Evolutionary conservation across 2,888 invertebrate genomes (phyloP), one percentile per base, ranked within the genome.

Genomic region (Rapana venosa): DNA sequence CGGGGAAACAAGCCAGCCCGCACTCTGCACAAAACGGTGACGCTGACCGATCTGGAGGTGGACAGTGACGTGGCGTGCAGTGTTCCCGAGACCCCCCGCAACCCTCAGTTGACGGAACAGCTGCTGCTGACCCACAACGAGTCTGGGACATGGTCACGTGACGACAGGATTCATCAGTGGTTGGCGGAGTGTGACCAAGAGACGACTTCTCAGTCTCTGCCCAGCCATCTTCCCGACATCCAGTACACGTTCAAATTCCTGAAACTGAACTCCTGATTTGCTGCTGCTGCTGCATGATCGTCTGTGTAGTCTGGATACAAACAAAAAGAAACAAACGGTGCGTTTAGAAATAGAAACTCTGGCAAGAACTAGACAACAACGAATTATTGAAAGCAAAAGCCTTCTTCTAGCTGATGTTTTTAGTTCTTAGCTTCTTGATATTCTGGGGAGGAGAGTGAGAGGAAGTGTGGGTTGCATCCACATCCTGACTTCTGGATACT

Each of bases 11-110:
- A 86, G 6, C 36, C 84, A 0, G 56, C 85, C 20, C 84, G 85
- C 8, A 61, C 86, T 0, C 30, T 56, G 58, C 86, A 61, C 35
- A 81, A 81, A 81, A 86, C 47, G 35, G 79, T 90, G 32, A 90
- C 89, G n/a, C 56, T 90, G 61, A 90, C 89, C n/a, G 89, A 90
- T 61, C 89, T 90, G 26, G 89, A 90, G 26, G 77, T 56, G n/a
- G 74, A 35, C 22, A 79, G 87, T 17, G 87, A 77, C 56, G 32
- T 56, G n/a, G 84, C 70, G 6, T 74, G 89, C 74, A 36, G 35
- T 20, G 87, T 90, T 11, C 89, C 87, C 0, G 61, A 86, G 32
- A 90, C 89, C 6, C 89, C 89, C 35, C 70, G 89, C 47, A 47
- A 87, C n/a, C 87, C 89, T 8, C 47, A 17, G 6, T n/a, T 90